These are phyloP conservation scores for Empidonax alnorum DNA, from an alignment of 2,113 vertebrate species.

Conservation along the genomic window DNA sequence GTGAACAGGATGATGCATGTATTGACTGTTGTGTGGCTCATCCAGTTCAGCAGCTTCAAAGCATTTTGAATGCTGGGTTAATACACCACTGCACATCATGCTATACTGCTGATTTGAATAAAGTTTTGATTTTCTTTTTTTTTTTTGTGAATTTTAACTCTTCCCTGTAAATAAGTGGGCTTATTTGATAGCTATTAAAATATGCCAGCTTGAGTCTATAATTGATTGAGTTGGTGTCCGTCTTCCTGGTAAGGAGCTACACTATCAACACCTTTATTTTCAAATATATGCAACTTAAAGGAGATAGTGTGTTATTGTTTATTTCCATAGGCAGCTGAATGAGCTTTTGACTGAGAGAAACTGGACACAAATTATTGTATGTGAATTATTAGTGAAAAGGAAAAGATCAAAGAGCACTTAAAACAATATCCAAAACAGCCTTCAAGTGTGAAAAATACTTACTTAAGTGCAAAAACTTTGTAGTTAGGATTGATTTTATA, in stretches of 20 bases:
- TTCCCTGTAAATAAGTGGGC: background rate
- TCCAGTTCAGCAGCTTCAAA: conserved; percentile 40
- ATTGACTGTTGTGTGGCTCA: background rate
- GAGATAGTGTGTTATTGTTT: background rate
- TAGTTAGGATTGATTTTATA: background rate
- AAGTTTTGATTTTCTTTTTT: no score
- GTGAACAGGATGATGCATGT: conserved; percentile 20
- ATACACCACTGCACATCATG: background rate
- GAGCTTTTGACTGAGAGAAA: background rate
- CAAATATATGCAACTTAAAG: background rate
- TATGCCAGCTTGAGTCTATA: background rate
- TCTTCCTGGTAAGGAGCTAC: background rate
- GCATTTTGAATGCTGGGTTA: background rate
- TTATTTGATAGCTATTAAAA: background rate
- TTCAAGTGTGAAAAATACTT: background rate
- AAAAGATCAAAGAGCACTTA: background rate
- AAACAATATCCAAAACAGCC: background rate
- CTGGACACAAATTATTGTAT: background rate
- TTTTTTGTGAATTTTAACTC: background rate
- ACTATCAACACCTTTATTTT: background rate
- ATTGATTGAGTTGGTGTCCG: background rate
- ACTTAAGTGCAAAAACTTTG: background rate
- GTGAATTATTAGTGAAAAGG: background rate
- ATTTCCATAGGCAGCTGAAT: background rate
- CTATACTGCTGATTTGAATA: background rate